Percentiles rank a stretch among this genome's conserved stretches.
Conservation (phyloP, 2,888 invertebrate genomes). For the Cistogaster globosa region DNA sequence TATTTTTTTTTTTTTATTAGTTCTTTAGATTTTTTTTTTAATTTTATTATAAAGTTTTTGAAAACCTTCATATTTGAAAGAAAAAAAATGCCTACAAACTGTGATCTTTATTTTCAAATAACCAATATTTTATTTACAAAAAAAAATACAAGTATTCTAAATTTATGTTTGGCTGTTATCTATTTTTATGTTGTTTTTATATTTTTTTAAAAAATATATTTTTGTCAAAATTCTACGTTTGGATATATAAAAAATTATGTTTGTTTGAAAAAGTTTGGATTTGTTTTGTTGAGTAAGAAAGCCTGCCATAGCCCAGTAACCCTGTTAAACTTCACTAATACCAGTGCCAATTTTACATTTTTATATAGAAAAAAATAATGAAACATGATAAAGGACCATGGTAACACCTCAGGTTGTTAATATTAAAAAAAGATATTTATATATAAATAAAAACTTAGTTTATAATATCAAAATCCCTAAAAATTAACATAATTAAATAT, state of each 20-base stretch:
- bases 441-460: slow-evolving; percentile 9
- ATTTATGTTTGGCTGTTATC: slow-evolving; percentile 78
- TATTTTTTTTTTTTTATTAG: slow-evolving; percentile 60
- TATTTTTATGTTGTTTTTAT: slow-evolving; percentile 72
- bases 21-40: slow-evolving; percentile 68
- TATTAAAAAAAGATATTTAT: slow-evolving; percentile 16
- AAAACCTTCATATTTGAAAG: slow-evolving; percentile 57
- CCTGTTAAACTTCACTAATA: slow-evolving; percentile 34
- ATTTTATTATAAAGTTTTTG: slow-evolving; percentile 61
- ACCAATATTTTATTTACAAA: slow-evolving; percentile 60
- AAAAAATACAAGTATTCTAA: slow-evolving; percentile 72
- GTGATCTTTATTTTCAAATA: slow-evolving; percentile 80
- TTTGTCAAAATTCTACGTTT: slow-evolving; percentile 72
- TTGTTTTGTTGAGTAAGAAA: slow-evolving; percentile 60
- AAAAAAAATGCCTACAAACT: slow-evolving; percentile 77
- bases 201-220: slow-evolving; percentile 40
- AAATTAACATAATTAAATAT: slow-evolving; percentile 39
- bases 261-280: slow-evolving; percentile 63
- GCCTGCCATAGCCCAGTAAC: slow-evolving; percentile 47
- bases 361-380: slow-evolving; percentile 34
- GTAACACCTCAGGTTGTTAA: slow-evolving; percentile 73
- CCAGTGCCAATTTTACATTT: slow-evolving; percentile 67
- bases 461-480: slow-evolving; percentile 21
- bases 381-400: slow-evolving; percentile 67
- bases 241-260: slow-evolving; percentile 60